Conservation (phyloP, 2,888 invertebrate genomes). For the Liopterus haemorrhoidalis region DNA sequence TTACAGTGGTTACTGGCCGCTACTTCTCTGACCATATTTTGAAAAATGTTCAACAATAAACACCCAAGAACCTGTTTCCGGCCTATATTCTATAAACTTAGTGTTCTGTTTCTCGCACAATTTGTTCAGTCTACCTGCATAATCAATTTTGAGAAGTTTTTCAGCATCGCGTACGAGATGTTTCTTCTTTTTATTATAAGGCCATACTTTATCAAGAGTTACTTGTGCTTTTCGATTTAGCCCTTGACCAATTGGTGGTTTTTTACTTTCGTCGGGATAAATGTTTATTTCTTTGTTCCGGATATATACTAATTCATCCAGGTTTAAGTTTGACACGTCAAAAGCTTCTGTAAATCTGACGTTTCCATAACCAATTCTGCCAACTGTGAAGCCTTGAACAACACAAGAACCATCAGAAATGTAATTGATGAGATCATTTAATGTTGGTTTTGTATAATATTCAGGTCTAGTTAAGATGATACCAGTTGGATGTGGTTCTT, state of each 20-base stretch:
- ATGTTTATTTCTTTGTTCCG: constrained; percentile 91
- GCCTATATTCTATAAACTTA: constrained; percentile 88
- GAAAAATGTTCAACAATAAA: constrained; percentile 93
- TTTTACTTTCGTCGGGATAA: constrained; percentile 84
- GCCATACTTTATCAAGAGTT: constrained; percentile 92
- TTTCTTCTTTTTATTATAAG: constrained; percentile 75
- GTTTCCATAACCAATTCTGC: constrained; percentile 84
- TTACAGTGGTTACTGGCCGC: too few species aligned
- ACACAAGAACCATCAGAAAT: constrained; percentile 72
- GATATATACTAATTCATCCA: constrained; percentile 87
- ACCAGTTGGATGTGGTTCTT: constrained; percentile 63
- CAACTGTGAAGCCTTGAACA: constrained; percentile 78
- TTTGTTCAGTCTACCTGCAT: constrained; percentile 77
- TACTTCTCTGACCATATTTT: constrained; percentile 76
- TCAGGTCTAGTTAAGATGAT: constrained; percentile 71
- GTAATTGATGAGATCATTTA: constrained; percentile 72
- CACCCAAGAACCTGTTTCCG: constrained; percentile 96
- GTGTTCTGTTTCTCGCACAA: constrained; percentile 84
- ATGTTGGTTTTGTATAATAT: constrained; percentile 84
- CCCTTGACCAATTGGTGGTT: constrained; percentile 81
- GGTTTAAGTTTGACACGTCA: constrained; percentile 76
- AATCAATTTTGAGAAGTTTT: constrained; percentile 73
- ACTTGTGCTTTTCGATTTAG: constrained; percentile 87
- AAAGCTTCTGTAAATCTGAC: constrained; percentile 79
- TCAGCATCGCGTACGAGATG: constrained; percentile 74